A percentile compares a stretch with the other conserved stretches of the same genome.
phyloP scores from a whole-genome alignment of 2,113 vertebrate genomes.

The Paramormyrops kingsleyae region DNA sequence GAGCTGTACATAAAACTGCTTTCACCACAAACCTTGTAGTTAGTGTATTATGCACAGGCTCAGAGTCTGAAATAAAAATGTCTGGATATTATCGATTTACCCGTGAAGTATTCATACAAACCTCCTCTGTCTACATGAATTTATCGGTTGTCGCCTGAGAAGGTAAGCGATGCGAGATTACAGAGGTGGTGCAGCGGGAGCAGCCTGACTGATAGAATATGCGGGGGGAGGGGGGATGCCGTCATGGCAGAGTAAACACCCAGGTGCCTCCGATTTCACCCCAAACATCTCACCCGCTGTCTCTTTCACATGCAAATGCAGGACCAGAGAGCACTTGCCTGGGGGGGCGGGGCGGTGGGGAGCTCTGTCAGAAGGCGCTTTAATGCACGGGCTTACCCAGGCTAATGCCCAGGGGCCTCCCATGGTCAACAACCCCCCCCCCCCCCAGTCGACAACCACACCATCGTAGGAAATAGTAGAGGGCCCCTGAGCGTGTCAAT shows the following conservation, averaged over 20 bases:
- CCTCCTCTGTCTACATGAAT: background rate
- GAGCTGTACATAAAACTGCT: background rate
- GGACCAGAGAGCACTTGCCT: constrained; percentile 55
- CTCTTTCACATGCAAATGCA: constrained; percentile 62
- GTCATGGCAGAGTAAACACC: constrained; percentile 10
- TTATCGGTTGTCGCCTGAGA: background rate
- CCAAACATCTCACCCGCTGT: constrained; percentile 49
- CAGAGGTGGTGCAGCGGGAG: background rate
- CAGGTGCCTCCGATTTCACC: constrained; percentile 40
- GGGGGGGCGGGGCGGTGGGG: constrained; percentile 19
- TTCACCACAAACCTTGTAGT: background rate
- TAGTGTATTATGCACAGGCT: background rate
- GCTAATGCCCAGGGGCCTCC: background rate
- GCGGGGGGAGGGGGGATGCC: background rate
- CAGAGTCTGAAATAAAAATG: background rate
- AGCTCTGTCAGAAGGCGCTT: background rate
- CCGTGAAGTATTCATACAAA: background rate
- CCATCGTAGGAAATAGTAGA: background rate
- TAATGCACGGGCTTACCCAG: background rate
- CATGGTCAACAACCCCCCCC: background rate
- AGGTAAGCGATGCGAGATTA: background rate
- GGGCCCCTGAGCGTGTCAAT: background rate
- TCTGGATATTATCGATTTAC: background rate
- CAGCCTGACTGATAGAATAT: background rate
- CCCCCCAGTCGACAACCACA: background rate